A percentile compares a stretch with the other conserved stretches of the same genome.
These are phyloP conservation scores for Austrofundulus limnaeus DNA, from an alignment of 2,113 vertebrate species.

Conservation along the genomic window DNA sequence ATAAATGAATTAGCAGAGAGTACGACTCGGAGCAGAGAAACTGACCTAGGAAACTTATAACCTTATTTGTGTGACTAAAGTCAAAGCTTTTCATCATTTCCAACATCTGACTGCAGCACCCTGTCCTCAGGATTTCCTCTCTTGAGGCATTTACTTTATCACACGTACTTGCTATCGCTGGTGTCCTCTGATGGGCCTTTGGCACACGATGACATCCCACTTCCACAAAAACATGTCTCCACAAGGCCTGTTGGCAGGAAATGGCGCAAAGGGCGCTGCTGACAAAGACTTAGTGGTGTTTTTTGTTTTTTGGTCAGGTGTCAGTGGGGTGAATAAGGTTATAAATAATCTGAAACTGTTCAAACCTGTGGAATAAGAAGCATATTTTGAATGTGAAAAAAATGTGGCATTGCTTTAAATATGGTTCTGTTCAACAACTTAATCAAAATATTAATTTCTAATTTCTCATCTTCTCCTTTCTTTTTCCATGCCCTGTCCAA, in stretches of 20 bases:
- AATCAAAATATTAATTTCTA: no score
- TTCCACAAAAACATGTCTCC: slow-evolving; percentile 69
- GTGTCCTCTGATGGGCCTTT: slow-evolving; percentile 59
- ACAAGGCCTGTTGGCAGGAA: slow-evolving; percentile 43
- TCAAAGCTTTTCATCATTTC: slow-evolving; percentile 21
- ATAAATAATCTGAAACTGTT: not conserved
- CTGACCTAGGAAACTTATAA: not conserved
- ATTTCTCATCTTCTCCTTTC: no score
- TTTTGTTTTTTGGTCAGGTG: slow-evolving; percentile 28
- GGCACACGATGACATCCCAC: slow-evolving; percentile 51
- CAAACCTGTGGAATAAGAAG: not conserved
- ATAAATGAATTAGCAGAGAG: no score
- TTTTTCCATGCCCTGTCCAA: no score
- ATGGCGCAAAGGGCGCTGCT: slow-evolving; percentile 58
- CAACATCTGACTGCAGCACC: slow-evolving; percentile 21
- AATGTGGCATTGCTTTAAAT: no score
- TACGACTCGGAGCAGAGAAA: not conserved
- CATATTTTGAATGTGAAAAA: no score
- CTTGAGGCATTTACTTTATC: slow-evolving; percentile 36
- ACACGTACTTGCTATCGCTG: slow-evolving; percentile 51
- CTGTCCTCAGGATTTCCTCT: slow-evolving; percentile 67
- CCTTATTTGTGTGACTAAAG: not conserved
- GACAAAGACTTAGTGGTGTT: slow-evolving; percentile 35
- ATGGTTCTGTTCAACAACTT: no score
- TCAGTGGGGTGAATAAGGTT: slow-evolving; percentile 25